phyloP scores from a whole-genome alignment of 2,888 invertebrate species.

The Argyresthia albistria region DNA sequence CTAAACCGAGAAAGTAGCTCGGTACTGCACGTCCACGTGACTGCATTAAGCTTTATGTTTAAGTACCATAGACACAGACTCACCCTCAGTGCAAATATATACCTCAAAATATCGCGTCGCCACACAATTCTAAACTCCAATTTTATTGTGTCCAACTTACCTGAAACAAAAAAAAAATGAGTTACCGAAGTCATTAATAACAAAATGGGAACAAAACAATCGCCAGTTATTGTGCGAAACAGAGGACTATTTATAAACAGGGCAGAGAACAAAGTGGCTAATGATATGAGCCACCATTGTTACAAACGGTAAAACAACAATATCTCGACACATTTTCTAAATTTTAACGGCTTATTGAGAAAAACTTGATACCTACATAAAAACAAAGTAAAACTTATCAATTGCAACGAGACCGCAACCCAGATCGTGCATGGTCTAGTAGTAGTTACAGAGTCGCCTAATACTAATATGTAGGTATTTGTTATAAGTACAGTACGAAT shows the following conservation, averaged over 20 bases:
- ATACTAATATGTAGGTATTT: no score
- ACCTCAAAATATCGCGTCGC: slow-evolving; percentile 18
- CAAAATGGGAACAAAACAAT: slow-evolving; percentile 30
- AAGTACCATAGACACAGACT: background rate
- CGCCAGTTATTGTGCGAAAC: slow-evolving; percentile 27
- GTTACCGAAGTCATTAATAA: slow-evolving; percentile 36
- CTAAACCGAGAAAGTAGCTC: no score
- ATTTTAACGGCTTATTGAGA: no score
- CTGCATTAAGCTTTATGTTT: no score
- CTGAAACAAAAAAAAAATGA: slow-evolving; percentile 41
- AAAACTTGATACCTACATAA: no score
- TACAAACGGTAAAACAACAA: slow-evolving; percentile 11
- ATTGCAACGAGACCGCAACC: no score
- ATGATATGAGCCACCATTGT: slow-evolving; percentile 15
- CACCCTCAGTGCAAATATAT: slow-evolving; percentile 25
- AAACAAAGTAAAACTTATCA: no score
- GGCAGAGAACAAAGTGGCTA: slow-evolving; percentile 16
- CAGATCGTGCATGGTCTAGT: no score
- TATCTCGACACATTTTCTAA: slow-evolving; percentile 12
- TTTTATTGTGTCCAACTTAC: slow-evolving; percentile 49
- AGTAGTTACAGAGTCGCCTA: no score
- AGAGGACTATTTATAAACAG: slow-evolving; percentile 32
- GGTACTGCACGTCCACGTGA: no score
- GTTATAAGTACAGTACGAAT: no score
- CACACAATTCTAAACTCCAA: slow-evolving; percentile 33